Evolutionary conservation across 2,797 vertebrate genomes (phyloP).

Genomic region (Octomys mimax): DNA sequence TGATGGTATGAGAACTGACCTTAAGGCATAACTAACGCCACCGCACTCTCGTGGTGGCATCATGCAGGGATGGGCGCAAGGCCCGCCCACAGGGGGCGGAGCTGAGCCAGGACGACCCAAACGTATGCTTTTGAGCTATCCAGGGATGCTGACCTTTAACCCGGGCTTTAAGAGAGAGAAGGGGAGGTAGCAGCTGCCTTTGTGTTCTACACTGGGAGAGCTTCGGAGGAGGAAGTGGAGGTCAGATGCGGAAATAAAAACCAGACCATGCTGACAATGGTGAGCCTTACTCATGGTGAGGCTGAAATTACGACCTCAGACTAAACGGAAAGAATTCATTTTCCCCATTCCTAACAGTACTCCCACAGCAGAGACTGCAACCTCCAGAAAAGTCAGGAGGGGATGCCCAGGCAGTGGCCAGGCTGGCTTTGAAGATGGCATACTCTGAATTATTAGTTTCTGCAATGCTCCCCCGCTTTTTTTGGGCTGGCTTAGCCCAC

Average conservation of each 20-base stretch:
- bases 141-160: not conserved
- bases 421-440: not conserved
- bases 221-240: not conserved
- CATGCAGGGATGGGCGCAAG: not conserved
- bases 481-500: no score
- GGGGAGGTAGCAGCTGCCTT: no score
- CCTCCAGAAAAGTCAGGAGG: not conserved
- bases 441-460: not conserved
- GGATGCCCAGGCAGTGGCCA: not conserved
- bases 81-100: not conserved
- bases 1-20: not conserved
- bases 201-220: not conserved
- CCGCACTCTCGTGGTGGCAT: not conserved
- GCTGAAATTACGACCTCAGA: not conserved
- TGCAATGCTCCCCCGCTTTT: not conserved
- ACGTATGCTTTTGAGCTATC: not conserved
- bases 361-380: not conserved
- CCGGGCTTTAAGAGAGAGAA: not conserved
- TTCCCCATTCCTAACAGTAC: not conserved
- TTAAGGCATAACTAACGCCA: not conserved
- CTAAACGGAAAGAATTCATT: not conserved
- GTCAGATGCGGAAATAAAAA: not conserved
- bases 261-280: not conserved
- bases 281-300: not conserved
- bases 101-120: not conserved